Percentiles rank a stretch among this genome's conserved stretches.
Conservation (phyloP, 2,113 vertebrate genomes). For the Castor canadensis region DNA sequence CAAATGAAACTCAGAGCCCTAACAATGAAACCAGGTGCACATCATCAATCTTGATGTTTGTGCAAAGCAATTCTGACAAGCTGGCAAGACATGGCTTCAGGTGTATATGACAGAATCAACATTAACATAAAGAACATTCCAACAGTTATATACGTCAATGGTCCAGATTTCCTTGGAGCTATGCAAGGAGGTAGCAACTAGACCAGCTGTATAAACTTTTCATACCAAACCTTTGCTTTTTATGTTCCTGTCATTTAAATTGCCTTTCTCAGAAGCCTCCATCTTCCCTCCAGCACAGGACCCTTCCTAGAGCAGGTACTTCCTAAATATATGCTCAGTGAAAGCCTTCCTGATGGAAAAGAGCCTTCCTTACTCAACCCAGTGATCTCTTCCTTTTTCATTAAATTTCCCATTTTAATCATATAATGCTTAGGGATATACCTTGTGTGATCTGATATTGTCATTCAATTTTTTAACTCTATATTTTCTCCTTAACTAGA, state of each 20-base stretch:
- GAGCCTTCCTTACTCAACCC: background rate
- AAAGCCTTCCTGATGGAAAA: background rate
- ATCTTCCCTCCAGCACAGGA: background rate
- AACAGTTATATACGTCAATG: background rate
- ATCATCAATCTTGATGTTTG: background rate
- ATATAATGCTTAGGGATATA: background rate
- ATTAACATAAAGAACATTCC: background rate
- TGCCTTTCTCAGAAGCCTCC: background rate
- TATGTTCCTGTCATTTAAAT: background rate
- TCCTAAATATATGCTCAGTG: background rate
- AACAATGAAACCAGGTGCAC: background rate
- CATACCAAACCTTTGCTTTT: background rate
- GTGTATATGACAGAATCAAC: background rate
- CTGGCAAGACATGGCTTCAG: background rate
- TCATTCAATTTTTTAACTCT: slow-evolving; percentile 36
- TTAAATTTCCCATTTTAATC: background rate
- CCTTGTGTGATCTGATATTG: background rate
- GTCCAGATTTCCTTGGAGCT: background rate
- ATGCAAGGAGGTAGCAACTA: background rate
- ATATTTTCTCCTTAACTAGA: slow-evolving; percentile 15
- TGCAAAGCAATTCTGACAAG: background rate
- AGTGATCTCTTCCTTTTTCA: background rate
- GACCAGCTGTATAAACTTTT: background rate
- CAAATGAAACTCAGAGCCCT: background rate
- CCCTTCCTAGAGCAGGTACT: background rate